A percentile compares a stretch with the other conserved stretches of the same genome.
phyloP scores from a whole-genome alignment of 2,113 vertebrate species.

The Patagioenas fasciata region DNA sequence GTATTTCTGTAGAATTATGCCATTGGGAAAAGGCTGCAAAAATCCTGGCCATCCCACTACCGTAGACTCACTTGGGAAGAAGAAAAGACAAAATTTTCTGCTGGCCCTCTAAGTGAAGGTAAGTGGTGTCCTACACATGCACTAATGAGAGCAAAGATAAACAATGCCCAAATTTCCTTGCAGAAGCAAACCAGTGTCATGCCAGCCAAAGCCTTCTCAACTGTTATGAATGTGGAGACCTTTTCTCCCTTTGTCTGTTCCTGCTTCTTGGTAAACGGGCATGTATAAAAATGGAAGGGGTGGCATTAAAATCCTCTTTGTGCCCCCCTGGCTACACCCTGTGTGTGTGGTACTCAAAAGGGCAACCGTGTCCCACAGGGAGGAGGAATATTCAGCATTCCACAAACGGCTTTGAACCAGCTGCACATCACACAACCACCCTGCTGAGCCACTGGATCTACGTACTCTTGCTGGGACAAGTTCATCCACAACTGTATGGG shows the following conservation, averaged over 20 bases:
- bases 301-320: conserved; percentile 10
- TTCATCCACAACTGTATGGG: conserved; percentile 18
- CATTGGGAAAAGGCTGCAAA: neutral
- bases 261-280: neutral
- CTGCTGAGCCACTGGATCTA: conserved; percentile 44
- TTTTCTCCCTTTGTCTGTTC: neutral
- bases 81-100: neutral
- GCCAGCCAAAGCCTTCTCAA: neutral
- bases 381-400: conserved; percentile 25
- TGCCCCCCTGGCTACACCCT: neutral
- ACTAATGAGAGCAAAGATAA: neutral
- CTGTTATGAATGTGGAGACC: neutral
- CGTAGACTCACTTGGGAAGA: neutral
- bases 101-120: neutral
- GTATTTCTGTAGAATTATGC: neutral
- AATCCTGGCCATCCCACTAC: neutral
- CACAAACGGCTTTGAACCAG: conserved; percentile 56
- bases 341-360: conserved; percentile 24
- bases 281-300: neutral
- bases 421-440: conserved; percentile 43
- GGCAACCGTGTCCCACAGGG: conserved; percentile 55
- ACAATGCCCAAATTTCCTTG: neutral
- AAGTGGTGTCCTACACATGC: neutral
- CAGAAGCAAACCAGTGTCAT: neutral
- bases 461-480: conserved; percentile 57